These are phyloP conservation scores for Xyrichtys novacula DNA, from an alignment of 2,797 vertebrate genomes.

Conservation along the genomic window DNA sequence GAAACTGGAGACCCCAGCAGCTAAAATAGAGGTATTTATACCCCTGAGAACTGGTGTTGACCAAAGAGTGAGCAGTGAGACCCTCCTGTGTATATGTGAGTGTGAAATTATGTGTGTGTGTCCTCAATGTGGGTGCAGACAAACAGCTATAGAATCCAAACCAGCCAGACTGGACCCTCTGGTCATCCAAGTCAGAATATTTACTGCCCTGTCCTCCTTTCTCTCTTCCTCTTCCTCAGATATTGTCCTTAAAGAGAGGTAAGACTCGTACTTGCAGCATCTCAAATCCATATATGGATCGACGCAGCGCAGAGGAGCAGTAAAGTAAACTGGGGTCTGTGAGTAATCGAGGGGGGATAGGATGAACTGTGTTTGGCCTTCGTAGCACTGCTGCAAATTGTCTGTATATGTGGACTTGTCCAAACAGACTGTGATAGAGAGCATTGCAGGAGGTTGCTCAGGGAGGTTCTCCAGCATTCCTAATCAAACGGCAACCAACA, in stretches of 20 bases:
- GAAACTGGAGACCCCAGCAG: slow-evolving; percentile 62
- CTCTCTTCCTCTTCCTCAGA: slow-evolving; percentile 19
- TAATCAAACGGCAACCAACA: slow-evolving; percentile 38
- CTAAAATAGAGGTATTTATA: slow-evolving; percentile 67
- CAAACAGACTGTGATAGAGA: slow-evolving; percentile 75
- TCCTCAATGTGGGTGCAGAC: slow-evolving; percentile 1
- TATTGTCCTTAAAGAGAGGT: slow-evolving; percentile 78
- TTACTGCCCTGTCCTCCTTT: slow-evolving; percentile 20
- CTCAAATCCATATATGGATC: slow-evolving; percentile 75
- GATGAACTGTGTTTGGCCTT: slow-evolving; percentile 48
- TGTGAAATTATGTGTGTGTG: slow-evolving; percentile 16
- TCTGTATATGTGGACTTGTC: slow-evolving; percentile 76
- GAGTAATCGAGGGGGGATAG: slow-evolving; percentile 49
- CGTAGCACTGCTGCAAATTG: slow-evolving; percentile 52
- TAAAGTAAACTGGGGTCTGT: slow-evolving; percentile 70
- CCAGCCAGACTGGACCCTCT: slow-evolving; percentile 49
- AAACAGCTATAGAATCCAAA: slow-evolving; percentile 36
- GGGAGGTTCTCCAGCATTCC: slow-evolving; percentile 42
- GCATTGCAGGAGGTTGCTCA: slow-evolving; percentile 51
- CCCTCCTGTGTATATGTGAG: slow-evolving; percentile 8
- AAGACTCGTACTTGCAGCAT: slow-evolving; percentile 53
- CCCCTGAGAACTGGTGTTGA: slow-evolving; percentile 25
- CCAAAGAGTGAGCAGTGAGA: slow-evolving; percentile 30
- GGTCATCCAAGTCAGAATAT: slow-evolving; percentile 31
- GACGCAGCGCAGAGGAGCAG: slow-evolving; percentile 51